These are phyloP conservation scores for Parazoanthus atlanticus DNA, from an alignment of 92 coral and sea anemone species.

Conservation along the genomic window DNA sequence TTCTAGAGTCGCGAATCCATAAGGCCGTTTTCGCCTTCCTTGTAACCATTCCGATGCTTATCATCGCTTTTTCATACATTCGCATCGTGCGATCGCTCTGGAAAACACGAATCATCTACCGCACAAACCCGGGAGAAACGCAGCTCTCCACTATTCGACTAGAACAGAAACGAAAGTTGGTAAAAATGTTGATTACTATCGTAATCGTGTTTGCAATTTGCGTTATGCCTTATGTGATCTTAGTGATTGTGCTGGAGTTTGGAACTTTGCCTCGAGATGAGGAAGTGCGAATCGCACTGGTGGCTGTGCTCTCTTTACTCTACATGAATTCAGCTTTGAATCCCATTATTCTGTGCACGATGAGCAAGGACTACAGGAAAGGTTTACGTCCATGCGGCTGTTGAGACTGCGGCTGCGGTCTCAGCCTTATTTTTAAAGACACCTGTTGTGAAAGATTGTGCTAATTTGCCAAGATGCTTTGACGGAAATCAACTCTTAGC, in stretches of 20 bases:
- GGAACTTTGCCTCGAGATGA: slow-evolving; percentile 49
- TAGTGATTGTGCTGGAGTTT: slow-evolving; percentile 76
- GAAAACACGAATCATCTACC: slow-evolving; percentile 41
- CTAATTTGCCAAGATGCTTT: slow-evolving; percentile 22
- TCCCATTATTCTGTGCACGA: slow-evolving; percentile 88
- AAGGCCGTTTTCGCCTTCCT: slow-evolving; percentile 32
- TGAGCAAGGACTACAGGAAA: slow-evolving; percentile 96
- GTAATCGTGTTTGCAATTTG: slow-evolving; percentile 90
- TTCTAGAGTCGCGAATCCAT: slow-evolving; percentile 40
- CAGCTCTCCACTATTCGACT: slow-evolving; percentile 70
- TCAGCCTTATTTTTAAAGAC: not conserved
- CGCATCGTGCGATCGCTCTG: slow-evolving; percentile 56
- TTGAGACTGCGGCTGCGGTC: slow-evolving; percentile 29
- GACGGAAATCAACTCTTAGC: slow-evolving; percentile 14
- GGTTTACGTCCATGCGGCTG: slow-evolving; percentile 83
- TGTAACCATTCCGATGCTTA: slow-evolving; percentile 39
- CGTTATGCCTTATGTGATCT: slow-evolving; percentile 75
- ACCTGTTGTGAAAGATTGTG: not conserved
- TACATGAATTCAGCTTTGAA: slow-evolving; percentile 94
- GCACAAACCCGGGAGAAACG: slow-evolving; percentile 64
- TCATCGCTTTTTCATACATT: slow-evolving; percentile 58
- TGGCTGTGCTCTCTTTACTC: slow-evolving; percentile 75
- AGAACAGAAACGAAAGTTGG: slow-evolving; percentile 92
- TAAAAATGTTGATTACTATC: slow-evolving; percentile 89
- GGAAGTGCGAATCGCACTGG: slow-evolving; percentile 63